phyloP scores from a whole-genome alignment of 2,113 vertebrate species.

The Aegithalos caudatus region DNA sequence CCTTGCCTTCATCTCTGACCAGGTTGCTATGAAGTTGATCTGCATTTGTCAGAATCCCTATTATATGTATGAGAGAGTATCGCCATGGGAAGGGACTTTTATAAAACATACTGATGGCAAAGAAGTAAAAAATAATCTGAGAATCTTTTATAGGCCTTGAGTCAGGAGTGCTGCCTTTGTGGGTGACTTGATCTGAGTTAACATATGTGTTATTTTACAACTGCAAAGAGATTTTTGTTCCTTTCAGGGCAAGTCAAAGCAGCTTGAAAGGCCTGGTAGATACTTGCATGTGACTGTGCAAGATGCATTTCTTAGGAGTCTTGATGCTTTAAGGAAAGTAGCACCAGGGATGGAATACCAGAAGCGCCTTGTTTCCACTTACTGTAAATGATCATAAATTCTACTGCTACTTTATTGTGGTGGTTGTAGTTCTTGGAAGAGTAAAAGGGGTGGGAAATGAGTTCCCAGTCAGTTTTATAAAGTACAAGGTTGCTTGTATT shows the following conservation, averaged over 20 bases:
- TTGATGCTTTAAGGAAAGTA: not conserved
- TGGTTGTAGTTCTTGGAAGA: conserved; percentile 46
- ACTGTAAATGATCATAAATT: conserved; percentile 59
- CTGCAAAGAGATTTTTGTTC: not conserved
- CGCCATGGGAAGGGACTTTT: not conserved
- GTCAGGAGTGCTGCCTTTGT: not conserved
- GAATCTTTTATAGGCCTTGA: not conserved
- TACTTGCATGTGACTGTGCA: not conserved
- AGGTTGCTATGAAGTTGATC: not conserved
- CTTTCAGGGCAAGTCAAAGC: not conserved
- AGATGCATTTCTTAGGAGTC: not conserved
- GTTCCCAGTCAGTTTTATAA: conserved; percentile 41
- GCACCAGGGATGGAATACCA: conserved; percentile 4
- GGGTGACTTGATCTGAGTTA: not conserved
- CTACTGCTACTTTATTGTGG: conserved; percentile 48
- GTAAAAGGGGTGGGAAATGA: not conserved
- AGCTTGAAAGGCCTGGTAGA: not conserved
- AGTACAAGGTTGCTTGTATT: conserved; percentile 50
- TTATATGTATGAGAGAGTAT: not conserved
- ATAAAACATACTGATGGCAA: not conserved
- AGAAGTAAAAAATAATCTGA: not conserved
- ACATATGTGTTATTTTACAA: not conserved
- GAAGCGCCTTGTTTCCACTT: conserved; percentile 26
- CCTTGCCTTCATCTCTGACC: not conserved
- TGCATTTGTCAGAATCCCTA: not conserved